Base-by-base conservation (phyloP, 2,797 vertebrate genomes). In the Leptatherina wallacei region DNA sequence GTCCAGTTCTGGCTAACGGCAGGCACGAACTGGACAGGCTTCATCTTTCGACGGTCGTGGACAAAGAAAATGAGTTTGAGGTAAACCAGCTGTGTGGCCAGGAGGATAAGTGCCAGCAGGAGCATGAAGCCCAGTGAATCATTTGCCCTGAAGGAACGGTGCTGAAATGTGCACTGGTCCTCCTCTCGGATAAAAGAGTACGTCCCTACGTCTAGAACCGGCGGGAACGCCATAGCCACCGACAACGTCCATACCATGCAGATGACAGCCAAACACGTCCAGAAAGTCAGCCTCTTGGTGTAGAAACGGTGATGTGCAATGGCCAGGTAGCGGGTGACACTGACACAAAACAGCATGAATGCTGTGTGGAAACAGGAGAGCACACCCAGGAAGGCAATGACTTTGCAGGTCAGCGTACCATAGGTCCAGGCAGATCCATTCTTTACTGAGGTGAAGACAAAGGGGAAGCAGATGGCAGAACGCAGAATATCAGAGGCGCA, bases 11-110 rank as follows among this genome's bases (percentile, higher is more conserved):
- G 98, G 94, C 98, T 99, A 89, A 99, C 97, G 3, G 98, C 98
- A 74, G 98, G 98, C 94, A 99, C 98, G 61, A 99, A 98, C 96
- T 99, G 98, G 92, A 99, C 98, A 29, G 98, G 98, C 95, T 99
- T 99, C 98, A 99, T 99, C 97, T 99, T 99, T 93, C 98, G 96
- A 71, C 97, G 96, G 86, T 99, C 97, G 2, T 99, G 97, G 84
- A 99, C 98, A 65, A 99, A 99, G 94, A 99, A 99, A 90, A 99
- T 99, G 95, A 99, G 98, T 96, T 99, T 99, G 97, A 99, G 98
- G 98, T 99, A 99, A 96, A 99, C 97, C 94, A 99, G 96, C 96
- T 99, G 98, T 86, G 98, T 99, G 94, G 98, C 98, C 90, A 99
- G 95, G 89, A 99, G 97, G 89, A 99, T 99, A 86, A 99, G 97